Conservation (phyloP, 2,113 vertebrate genomes). For the Macquaria australasica region DNA sequence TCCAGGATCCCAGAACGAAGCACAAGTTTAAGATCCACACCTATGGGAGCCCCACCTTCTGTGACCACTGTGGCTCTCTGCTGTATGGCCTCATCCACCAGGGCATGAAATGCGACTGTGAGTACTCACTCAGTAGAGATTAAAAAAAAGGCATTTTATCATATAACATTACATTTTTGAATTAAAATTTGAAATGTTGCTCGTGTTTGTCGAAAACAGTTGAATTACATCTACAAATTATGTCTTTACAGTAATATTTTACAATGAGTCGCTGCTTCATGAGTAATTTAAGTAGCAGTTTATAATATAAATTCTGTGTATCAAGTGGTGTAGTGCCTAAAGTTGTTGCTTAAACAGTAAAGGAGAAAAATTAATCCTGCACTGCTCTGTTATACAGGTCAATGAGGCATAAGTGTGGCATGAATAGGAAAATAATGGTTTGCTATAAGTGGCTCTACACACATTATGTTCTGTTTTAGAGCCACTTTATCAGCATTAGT, state of each 20-base stretch:
- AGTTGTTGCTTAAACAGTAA: background rate
- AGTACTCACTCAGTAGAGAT: constrained; percentile 40
- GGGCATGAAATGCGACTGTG: constrained; percentile 92
- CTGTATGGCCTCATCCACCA: constrained; percentile 97
- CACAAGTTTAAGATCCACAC: constrained; percentile 99
- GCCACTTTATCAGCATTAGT: constrained; percentile 17
- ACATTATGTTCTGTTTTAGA: constrained; percentile 3
- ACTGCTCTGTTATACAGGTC: background rate
- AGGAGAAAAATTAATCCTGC: background rate
- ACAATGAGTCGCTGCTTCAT: background rate
- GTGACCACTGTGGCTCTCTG: constrained; percentile 96
- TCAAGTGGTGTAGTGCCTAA: background rate
- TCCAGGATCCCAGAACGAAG: constrained; percentile 96
- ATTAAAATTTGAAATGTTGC: background rate
- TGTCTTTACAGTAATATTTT: background rate
- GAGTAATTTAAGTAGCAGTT: background rate
- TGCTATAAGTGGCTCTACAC: constrained; percentile 8
- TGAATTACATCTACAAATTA: background rate
- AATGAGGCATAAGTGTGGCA: background rate
- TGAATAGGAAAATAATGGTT: constrained; percentile 6
- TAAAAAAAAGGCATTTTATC: background rate
- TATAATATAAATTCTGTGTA: background rate
- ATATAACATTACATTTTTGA: background rate
- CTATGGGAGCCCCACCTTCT: constrained; percentile 96
- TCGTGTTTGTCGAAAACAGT: background rate